Conservation (phyloP, 2,113 vertebrate genomes). For the Thermophis baileyi region DNA sequence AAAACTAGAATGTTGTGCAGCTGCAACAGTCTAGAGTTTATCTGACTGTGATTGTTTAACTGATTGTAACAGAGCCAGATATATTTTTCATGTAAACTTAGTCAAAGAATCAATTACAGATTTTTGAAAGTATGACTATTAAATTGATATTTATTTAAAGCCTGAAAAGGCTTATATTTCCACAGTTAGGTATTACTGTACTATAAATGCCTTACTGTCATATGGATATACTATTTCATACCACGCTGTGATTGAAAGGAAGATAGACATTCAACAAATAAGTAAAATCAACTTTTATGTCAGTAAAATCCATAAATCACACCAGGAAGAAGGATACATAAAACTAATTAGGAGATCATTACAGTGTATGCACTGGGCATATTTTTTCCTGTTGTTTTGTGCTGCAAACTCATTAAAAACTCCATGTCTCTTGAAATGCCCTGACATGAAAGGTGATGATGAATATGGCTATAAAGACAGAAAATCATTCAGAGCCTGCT, state of each 20-base stretch:
- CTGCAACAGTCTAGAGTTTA: neutral
- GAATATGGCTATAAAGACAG: slow-evolving; percentile 50
- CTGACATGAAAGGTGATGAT: slow-evolving; percentile 58
- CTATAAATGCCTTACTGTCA: neutral
- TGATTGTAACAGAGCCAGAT: neutral
- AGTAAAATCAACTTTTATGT: neutral
- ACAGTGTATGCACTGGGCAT: slow-evolving; percentile 24
- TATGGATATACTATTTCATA: neutral
- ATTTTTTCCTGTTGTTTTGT: slow-evolving; percentile 36
- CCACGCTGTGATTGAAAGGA: neutral
- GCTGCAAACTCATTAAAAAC: slow-evolving; percentile 64
- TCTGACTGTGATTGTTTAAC: neutral
- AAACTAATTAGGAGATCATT: slow-evolving; percentile 59
- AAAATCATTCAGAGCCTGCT: slow-evolving; percentile 54
- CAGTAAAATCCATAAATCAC: slow-evolving; percentile 58
- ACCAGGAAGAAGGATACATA: slow-evolving; percentile 7
- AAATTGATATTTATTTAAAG: neutral
- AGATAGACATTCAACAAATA: neutral
- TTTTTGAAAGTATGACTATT: neutral
- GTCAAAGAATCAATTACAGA: neutral
- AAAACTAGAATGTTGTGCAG: neutral
- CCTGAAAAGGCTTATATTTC: neutral
- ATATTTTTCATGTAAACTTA: neutral
- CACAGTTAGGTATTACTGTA: neutral
- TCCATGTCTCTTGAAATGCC: slow-evolving; percentile 54